Conservation (phyloP, 2,797 vertebrate genomes). For the Dryobates pubescens region DNA sequence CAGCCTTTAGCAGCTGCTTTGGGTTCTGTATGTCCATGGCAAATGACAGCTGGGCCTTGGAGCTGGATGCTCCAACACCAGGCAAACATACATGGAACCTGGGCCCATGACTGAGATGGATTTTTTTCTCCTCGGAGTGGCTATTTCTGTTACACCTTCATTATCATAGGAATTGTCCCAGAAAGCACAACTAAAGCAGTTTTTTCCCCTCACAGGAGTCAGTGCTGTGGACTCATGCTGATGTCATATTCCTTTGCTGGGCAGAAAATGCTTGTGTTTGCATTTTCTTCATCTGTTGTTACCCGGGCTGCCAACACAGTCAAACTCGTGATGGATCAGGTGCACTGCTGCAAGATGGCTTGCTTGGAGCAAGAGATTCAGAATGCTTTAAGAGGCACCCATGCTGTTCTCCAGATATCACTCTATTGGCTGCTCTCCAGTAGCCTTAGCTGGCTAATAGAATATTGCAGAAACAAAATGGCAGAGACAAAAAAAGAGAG, state of each 20-base stretch:
- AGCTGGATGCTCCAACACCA: neutral
- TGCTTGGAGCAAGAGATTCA: neutral
- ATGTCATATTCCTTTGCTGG: neutral
- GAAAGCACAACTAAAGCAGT: neutral
- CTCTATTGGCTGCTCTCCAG: conserved; percentile 22
- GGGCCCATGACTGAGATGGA: neutral
- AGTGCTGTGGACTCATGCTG: neutral
- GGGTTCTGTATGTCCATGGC: neutral
- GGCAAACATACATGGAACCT: neutral
- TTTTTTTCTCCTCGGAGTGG: neutral
- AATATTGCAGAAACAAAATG: neutral
- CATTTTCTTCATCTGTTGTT: conserved; percentile 35
- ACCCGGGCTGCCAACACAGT: conserved; percentile 6
- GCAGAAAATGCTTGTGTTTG: conserved; percentile 21
- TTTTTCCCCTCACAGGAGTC: neutral
- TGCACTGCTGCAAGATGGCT: conserved; percentile 7
- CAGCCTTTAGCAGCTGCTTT: neutral
- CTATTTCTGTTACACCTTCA: neutral
- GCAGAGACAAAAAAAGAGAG: neutral
- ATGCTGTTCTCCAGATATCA: neutral
- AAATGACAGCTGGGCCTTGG: neutral
- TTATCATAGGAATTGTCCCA: neutral
- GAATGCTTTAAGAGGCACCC: neutral
- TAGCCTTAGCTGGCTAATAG: neutral
- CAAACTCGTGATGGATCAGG: conserved; percentile 13